Evolutionary conservation across 2,888 invertebrate species (phyloP).

Genomic region (Dorcus hopei): DNA sequence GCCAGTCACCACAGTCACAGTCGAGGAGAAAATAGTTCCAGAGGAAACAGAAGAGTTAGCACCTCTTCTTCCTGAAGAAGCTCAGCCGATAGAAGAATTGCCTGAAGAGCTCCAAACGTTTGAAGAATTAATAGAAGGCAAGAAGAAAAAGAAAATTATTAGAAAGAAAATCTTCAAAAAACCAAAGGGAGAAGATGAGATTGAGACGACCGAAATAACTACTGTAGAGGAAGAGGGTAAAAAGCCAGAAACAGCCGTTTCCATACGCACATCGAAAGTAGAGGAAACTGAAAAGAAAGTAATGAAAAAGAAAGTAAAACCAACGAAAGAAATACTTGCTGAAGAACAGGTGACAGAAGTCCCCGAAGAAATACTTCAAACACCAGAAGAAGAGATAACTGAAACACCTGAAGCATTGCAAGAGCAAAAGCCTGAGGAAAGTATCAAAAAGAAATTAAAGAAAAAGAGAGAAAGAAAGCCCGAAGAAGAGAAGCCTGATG

Average conservation of each 20-base stretch:
- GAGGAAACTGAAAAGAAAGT: constrained; percentile 20
- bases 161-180: constrained; percentile 32
- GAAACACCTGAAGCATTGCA: constrained; percentile 36
- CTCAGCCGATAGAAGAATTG: constrained; percentile 36
- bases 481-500: constrained; percentile 12
- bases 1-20: constrained; percentile 46
- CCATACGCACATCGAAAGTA: constrained; percentile 29
- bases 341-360: constrained; percentile 33
- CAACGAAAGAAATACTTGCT: constrained; percentile 21
- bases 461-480: too few species aligned
- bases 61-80: constrained; percentile 14
- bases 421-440: too few species aligned
- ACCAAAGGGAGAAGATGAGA: constrained; percentile 32
- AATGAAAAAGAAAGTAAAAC: constrained; percentile 26
- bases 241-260: constrained; percentile 42
- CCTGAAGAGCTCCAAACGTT: constrained; percentile 37
- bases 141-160: constrained; percentile 30
- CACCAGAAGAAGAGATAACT: constrained; percentile 38
- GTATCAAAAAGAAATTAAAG: constrained; percentile 19
- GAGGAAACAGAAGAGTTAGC: constrained; percentile 28
- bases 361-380: not conserved
- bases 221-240: constrained; percentile 46
- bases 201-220: constrained; percentile 27
- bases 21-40: constrained; percentile 42
- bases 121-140: constrained; percentile 21